A percentile compares a stretch with the other conserved stretches of the same genome.
Conservation (phyloP, 2,113 vertebrate genomes). For the Cheirogaleus medius region DNA sequence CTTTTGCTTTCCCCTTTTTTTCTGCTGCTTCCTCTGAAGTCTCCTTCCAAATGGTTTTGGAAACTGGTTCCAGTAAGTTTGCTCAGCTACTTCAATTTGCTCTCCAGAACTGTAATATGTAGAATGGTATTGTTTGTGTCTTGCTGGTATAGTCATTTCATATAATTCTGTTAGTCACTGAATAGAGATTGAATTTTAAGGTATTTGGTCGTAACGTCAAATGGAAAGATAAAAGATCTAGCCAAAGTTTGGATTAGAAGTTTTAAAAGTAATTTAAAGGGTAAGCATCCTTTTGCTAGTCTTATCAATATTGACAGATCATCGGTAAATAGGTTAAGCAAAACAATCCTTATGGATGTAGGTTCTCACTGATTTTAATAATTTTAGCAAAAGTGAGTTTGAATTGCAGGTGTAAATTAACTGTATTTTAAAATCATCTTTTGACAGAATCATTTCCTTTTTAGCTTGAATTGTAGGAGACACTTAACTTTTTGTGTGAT, state of each 20-base stretch:
- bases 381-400: background rate
- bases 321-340: background rate
- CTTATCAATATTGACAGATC: background rate
- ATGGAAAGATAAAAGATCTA: background rate
- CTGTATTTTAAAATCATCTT: background rate
- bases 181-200: conserved; percentile 39
- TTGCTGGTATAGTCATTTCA: conserved; percentile 61
- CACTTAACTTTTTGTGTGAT: background rate
- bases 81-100: conserved; percentile 78
- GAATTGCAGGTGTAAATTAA: background rate
- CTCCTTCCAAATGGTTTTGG: conserved; percentile 99
- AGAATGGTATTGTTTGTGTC: conserved; percentile 72
- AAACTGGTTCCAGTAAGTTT: conserved; percentile 99
- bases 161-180: conserved; percentile 48
- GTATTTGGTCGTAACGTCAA: conserved; percentile 38
- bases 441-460: background rate
- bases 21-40: conserved; percentile 91
- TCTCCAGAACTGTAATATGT: conserved; percentile 62
- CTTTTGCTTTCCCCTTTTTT: conserved; percentile 69
- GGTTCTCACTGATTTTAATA: background rate
- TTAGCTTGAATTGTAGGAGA: background rate
- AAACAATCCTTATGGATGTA: background rate
- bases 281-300: background rate
- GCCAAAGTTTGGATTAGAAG: background rate
- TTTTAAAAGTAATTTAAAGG: conserved; percentile 24